A percentile compares a stretch with the other conserved stretches of the same genome.
These are phyloP conservation scores for Macrophya alboannulata DNA, from an alignment of 2,888 invertebrate genomes.

Conservation along the genomic window DNA sequence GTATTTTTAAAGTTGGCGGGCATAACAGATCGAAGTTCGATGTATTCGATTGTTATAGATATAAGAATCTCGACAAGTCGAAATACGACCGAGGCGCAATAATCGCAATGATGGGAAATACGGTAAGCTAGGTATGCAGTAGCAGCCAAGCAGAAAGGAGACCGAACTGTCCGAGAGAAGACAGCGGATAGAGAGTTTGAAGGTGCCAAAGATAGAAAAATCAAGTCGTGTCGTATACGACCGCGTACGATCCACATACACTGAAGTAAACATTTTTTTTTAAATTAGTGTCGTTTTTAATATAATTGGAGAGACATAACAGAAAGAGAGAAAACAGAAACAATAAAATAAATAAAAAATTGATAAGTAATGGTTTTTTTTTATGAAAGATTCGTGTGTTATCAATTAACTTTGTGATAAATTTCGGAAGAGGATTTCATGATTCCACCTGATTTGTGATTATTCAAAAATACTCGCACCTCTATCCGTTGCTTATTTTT, in stretches of 20 bases:
- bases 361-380: background rate
- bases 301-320: background rate
- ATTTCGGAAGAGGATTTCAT: background rate
- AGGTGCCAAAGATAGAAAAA: constrained; percentile 35
- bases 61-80: background rate
- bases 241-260: constrained; percentile 12
- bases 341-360: background rate
- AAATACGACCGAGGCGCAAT: background rate
- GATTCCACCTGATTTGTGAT: background rate
- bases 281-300: background rate
- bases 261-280: background rate
- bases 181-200: background rate
- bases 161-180: constrained; percentile 22
- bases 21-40: background rate
- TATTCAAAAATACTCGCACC: background rate
- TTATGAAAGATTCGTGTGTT: background rate
- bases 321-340: too few relatives aligned
- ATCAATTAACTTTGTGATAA: constrained; percentile 5
- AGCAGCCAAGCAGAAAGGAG: constrained; percentile 12
- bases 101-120: background rate
- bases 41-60: background rate
- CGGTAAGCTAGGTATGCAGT: background rate
- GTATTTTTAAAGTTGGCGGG: background rate
- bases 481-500: background rate
- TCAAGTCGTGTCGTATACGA: background rate